Evolutionary conservation across 2,888 invertebrate species (phyloP).

Genomic region (Augiades crinisus): DNA sequence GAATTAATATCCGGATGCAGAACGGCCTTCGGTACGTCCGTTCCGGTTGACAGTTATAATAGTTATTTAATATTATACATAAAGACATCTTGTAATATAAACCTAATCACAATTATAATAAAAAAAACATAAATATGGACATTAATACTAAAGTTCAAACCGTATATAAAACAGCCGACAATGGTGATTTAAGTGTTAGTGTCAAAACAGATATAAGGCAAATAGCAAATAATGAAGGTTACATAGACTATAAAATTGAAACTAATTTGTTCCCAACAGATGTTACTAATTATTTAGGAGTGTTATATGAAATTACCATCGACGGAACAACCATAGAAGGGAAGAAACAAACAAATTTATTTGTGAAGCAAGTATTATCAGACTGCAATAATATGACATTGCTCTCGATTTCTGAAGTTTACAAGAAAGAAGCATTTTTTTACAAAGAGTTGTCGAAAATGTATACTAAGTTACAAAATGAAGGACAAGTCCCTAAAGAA

Average conservation of each 20-base stretch:
- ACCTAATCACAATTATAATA: too few relatives aligned
- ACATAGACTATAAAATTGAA: conserved; percentile 34
- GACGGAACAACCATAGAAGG: conserved; percentile 38
- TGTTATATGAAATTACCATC: conserved; percentile 45
- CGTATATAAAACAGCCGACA: too few relatives aligned
- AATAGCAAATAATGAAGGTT: conserved; percentile 40
- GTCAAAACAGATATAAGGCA: conserved; percentile 25
- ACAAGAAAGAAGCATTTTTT: conserved; percentile 44
- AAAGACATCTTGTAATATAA: too few relatives aligned
- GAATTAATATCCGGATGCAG: too few relatives aligned
- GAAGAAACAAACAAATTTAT: conserved; percentile 44
- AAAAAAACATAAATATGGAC: too few relatives aligned
- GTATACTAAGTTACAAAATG: conserved; percentile 43
- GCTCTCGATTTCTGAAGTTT: conserved; percentile 42
- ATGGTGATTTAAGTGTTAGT: not conserved
- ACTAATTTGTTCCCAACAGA: conserved; percentile 38
- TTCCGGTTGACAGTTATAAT: too few relatives aligned
- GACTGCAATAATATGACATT: conserved; percentile 37
- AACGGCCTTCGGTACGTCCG: too few relatives aligned
- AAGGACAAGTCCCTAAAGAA: conserved; percentile 40
- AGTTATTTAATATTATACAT: too few relatives aligned
- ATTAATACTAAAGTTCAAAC: too few relatives aligned
- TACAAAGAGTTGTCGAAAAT: conserved; percentile 46
- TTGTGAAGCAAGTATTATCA: conserved; percentile 45
- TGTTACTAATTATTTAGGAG: conserved; percentile 47